Base-by-base conservation (phyloP, 2,113 vertebrate species). In the Peromyscus maniculatus region DNA sequence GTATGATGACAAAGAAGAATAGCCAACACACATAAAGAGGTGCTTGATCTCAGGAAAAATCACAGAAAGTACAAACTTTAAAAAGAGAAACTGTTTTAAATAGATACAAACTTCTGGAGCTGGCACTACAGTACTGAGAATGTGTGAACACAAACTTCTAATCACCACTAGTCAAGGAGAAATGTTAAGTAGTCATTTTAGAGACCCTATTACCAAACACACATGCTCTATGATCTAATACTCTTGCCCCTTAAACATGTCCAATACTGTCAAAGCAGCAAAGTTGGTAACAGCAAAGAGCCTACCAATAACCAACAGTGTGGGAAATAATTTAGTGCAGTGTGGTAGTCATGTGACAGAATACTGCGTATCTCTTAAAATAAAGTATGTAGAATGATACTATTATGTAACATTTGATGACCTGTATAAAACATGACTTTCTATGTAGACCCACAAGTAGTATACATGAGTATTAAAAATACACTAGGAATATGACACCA, bases 401-500 rank as follows among this genome's bases (percentile, higher is more conserved):
- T 80, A 17, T 89, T 83, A 86, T 3, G 7, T 69, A 84, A 79
- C 64, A 77, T 66, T 82, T 94, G 11, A 39, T 43, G 89, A 43
- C 15, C 49, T 17, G 91, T 7, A 92, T 11, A 91, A 78, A 90
- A 89, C 3, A 86, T 3, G 72, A 64, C 55, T 78, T 91, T 69
- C 75, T 24, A 91, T 80, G 74, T 6, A 93, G n/a, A 93, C 13
- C 16, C 59, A 96, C 49, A n/a, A 95, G 88, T 7, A 88, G 83
- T 67, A 83, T 33, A 0, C n/a, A 84, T 83, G 6, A 59, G 33
- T 57, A 87, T 59, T 91, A 89, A 91, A 91, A 80, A 83, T 79
- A 24, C 64, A 91, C 33, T 26, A 62, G 88, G 93, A 84, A 92
- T 16, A 92, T 67, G 49, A 97, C 36, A 78, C 39, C 39, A 93